Percentiles rank a stretch among this genome's conserved stretches.
phyloP scores from a whole-genome alignment of 2,113 vertebrate genomes.

The Felis chaus region DNA sequence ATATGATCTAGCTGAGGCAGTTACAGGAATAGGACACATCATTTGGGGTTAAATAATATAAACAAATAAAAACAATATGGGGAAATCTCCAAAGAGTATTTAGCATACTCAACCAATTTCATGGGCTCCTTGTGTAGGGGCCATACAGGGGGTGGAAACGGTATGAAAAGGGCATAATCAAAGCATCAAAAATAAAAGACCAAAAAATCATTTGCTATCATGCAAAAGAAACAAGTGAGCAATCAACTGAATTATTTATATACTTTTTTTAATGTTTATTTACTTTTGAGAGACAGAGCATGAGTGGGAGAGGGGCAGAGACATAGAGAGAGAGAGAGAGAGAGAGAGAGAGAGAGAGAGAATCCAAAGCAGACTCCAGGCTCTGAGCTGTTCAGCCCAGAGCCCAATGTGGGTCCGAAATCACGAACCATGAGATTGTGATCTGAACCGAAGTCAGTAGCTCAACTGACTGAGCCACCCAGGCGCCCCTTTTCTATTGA shows the following conservation, averaged over 20 bases:
- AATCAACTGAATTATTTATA: not conserved
- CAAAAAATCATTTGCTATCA: not conserved
- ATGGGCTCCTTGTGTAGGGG: not conserved
- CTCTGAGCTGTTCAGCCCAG: too few relatives aligned
- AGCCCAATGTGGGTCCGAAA: too few relatives aligned
- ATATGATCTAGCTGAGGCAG: not conserved
- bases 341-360: too few relatives aligned
- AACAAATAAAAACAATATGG: not conserved
- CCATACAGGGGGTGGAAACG: not conserved
- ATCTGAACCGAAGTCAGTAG: too few relatives aligned
- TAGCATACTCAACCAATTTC: not conserved
- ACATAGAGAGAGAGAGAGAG: too few relatives aligned
- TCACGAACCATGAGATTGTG: too few relatives aligned
- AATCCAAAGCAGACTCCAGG: too few relatives aligned
- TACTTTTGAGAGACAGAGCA: too few relatives aligned
- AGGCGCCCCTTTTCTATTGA: too few relatives aligned
- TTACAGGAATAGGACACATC: not conserved
- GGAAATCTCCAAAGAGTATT: not conserved
- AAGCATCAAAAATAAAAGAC: not conserved
- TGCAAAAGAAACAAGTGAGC: not conserved
- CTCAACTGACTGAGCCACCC: too few relatives aligned
- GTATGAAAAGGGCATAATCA: not conserved
- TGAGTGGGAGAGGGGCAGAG: too few relatives aligned
- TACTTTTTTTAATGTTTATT: not conserved
- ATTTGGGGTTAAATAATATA: not conserved